Conservation (phyloP, 2,797 vertebrate genomes). For the Synanceia verrucosa region DNA sequence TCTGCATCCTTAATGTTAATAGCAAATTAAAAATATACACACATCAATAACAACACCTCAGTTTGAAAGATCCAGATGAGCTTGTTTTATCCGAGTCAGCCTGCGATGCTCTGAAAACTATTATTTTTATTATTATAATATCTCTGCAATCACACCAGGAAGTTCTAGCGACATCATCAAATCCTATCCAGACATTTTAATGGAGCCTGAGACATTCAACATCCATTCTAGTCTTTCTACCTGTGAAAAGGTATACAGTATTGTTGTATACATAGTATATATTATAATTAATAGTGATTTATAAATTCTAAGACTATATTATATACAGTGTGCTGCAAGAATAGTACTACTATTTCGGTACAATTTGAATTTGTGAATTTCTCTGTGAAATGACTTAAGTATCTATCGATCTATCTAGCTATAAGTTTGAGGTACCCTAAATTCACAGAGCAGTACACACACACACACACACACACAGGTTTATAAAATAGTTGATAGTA, state of each 20-base stretch:
- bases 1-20: not conserved
- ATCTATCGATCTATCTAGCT: no score
- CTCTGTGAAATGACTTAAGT: no score
- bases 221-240: fast-evolving
- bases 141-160: constrained; percentile 10
- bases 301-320: no score
- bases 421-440: no score
- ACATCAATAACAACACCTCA: not conserved
- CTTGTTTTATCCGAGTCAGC: not conserved
- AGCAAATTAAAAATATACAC: not conserved
- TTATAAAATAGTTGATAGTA: not conserved
- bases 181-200: constrained; percentile 59
- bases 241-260: no score
- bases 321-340: no score
- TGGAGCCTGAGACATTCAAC: constrained; percentile 55
- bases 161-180: constrained; percentile 54
- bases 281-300: fast-evolving
- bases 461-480: no score
- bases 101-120: not conserved
- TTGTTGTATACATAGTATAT: not conserved
- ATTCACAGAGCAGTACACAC: no score
- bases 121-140: constrained; percentile 1
- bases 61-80: not conserved
- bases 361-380: no score
- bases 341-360: no score